Evolutionary conservation across 2,888 invertebrate genomes (phyloP).

Genomic region (Lithophane semibrunnea): DNA sequence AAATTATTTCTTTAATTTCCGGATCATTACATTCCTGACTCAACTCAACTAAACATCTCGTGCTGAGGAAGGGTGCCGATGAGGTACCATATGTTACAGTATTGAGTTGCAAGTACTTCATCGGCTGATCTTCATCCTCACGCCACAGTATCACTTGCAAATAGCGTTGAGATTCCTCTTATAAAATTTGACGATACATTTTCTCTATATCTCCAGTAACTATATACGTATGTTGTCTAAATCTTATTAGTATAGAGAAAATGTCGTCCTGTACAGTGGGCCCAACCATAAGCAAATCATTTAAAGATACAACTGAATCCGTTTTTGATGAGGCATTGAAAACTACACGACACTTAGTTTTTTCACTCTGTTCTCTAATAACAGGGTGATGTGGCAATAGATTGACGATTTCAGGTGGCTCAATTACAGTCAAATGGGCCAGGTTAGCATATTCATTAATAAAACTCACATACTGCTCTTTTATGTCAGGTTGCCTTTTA

Average conservation of each 20-base stretch:
- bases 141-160: too few species aligned
- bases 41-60: too few species aligned
- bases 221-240: too few species aligned
- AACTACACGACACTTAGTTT: slow-evolving; percentile 21
- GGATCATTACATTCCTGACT: too few species aligned
- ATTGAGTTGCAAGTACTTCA: too few species aligned
- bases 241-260: slow-evolving; percentile 4
- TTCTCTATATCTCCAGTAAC: slow-evolving; percentile 11
- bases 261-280: slow-evolving; percentile 13
- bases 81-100: too few species aligned
- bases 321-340: slow-evolving; percentile 27
- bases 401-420: neutral
- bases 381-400: slow-evolving; percentile 25
- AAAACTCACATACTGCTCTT: slow-evolving; percentile 9
- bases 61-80: too few species aligned
- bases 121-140: too few species aligned
- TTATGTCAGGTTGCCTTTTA: slow-evolving; percentile 20
- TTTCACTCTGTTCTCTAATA: slow-evolving; percentile 8
- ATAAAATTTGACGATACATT: neutral
- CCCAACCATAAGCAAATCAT: slow-evolving; percentile 22
- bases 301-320: slow-evolving; percentile 8
- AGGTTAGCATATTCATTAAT: slow-evolving; percentile 3
- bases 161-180: slow-evolving; percentile 21
- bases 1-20: too few species aligned
- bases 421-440: neutral